Conservation (phyloP, 2,113 vertebrate genomes). For the Alethe castanea region DNA sequence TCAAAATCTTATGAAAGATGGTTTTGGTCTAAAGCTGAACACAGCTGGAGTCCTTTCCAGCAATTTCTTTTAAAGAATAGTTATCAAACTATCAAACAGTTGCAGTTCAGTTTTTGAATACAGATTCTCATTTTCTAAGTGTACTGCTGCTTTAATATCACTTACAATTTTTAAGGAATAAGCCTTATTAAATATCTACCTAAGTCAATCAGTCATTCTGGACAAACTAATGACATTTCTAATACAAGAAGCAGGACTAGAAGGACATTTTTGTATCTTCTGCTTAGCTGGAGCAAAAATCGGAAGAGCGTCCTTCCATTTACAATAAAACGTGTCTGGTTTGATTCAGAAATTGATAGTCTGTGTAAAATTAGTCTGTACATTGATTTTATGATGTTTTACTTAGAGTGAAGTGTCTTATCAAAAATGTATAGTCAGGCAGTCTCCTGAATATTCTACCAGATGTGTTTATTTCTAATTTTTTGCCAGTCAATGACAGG, state of each 20-base stretch:
- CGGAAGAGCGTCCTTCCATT: background rate
- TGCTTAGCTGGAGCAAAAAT: background rate
- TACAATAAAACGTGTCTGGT: background rate
- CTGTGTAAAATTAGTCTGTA: background rate
- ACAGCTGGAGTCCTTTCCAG: slow-evolving; percentile 14
- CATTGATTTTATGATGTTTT: slow-evolving; percentile 1
- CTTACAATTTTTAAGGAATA: slow-evolving; percentile 10
- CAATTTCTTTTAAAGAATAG: slow-evolving; percentile 38
- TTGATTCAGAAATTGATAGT: background rate
- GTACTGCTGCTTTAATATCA: slow-evolving; percentile 37
- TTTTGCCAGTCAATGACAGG: background rate
- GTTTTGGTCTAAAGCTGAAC: background rate
- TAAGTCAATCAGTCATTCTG: slow-evolving; percentile 28
- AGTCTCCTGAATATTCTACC: background rate
- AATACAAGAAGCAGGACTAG: background rate
- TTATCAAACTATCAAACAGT: slow-evolving; percentile 18
- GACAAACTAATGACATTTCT: slow-evolving; percentile 32
- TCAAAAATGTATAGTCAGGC: background rate
- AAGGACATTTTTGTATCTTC: background rate
- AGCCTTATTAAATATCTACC: slow-evolving; percentile 53
- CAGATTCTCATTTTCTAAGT: slow-evolving; percentile 41
- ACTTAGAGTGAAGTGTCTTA: background rate
- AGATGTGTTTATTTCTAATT: background rate
- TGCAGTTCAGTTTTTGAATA: background rate
- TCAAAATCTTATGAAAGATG: background rate